Evolutionary conservation across 2,113 vertebrate species (phyloP).

Genomic region (Puntigrus tetrazona): DNA sequence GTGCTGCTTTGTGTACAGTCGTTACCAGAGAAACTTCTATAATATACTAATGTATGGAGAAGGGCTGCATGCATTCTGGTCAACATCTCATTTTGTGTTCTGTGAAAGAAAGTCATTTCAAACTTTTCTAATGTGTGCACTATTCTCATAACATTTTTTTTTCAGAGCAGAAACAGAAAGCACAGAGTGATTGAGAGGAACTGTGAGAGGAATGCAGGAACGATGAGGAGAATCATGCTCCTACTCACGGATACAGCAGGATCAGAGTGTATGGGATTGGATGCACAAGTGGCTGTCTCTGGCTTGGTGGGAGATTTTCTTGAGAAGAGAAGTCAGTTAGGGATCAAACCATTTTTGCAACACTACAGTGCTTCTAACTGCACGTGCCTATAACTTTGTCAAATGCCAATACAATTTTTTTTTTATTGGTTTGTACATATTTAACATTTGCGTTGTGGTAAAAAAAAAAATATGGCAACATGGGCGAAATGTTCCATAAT

Average conservation of each 20-base stretch:
- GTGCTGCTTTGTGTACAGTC: too few species aligned
- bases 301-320: background rate
- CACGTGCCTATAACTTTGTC: background rate
- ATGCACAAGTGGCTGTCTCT: background rate
- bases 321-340: background rate
- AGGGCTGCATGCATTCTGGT: background rate
- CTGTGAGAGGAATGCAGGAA: conserved; percentile 24
- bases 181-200: background rate
- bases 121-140: background rate
- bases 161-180: background rate
- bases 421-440: background rate
- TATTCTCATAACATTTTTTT: background rate
- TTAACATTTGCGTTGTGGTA: background rate
- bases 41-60: background rate
- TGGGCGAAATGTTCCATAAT: background rate
- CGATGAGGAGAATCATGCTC: background rate
- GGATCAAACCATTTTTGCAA: background rate
- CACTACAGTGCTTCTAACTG: background rate
- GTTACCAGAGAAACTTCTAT: too few species aligned
- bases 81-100: background rate
- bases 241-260: background rate
- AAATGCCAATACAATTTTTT: background rate
- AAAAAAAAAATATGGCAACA: too few species aligned
- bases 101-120: background rate
- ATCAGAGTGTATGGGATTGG: conserved; percentile 22